Evolutionary conservation across 2,113 vertebrate genomes (phyloP).

Genomic region (Onychorhynchus coronatus): DNA sequence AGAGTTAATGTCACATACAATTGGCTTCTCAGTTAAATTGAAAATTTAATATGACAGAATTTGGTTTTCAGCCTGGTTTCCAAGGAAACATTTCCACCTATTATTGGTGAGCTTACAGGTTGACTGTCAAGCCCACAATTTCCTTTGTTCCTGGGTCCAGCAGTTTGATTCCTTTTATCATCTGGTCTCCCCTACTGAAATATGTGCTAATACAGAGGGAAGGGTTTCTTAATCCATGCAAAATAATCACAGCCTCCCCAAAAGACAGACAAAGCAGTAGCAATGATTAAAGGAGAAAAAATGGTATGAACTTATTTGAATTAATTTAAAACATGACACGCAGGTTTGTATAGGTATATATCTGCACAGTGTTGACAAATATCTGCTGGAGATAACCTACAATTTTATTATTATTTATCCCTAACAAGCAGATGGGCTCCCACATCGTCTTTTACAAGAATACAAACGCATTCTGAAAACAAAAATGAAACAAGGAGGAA

Average conservation of each 20-base stretch:
- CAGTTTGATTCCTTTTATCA: constrained; percentile 2
- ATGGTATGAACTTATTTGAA: background rate
- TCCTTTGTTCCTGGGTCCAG: background rate
- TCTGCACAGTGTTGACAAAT: constrained; percentile 13
- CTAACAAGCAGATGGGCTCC: constrained; percentile 54
- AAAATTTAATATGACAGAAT: background rate
- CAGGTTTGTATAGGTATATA: constrained; percentile 3
- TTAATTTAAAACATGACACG: background rate
- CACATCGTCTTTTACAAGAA: background rate
- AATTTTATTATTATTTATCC: constrained; percentile 10
- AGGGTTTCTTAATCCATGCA: background rate
- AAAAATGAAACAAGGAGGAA: background rate
- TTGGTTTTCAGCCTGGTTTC: constrained; percentile 14
- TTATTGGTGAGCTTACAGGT: background rate
- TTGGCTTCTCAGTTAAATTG: background rate
- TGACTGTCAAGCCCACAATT: background rate
- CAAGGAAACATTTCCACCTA: constrained; percentile 36
- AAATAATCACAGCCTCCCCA: background rate
- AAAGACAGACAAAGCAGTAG: background rate
- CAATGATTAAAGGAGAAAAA: background rate
- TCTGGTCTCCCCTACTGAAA: background rate
- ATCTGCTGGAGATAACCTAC: background rate
- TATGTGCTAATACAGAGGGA: background rate
- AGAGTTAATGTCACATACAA: background rate
- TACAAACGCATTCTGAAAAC: background rate